Evolutionary conservation across 2,113 vertebrate genomes (phyloP), one percentile per base, ranked within the genome.

Genomic region (Chamaetylas fuelleborni): DNA sequence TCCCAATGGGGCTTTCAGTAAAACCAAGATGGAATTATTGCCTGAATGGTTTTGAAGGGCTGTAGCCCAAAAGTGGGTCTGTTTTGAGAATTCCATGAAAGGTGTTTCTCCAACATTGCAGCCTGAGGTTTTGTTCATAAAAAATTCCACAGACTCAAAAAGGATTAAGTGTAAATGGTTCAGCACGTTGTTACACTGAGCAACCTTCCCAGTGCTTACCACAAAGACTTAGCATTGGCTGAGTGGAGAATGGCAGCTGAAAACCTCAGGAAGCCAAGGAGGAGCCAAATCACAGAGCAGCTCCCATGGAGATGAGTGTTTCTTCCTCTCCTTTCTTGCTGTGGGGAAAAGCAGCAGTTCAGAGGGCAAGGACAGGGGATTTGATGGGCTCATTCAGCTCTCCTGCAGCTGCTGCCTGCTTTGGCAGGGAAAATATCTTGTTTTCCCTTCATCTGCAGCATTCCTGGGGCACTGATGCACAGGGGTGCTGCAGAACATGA

Each of bases 401-500:
- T 57, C 23, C 40, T 64, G 74, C 42, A 53, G 78, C 73, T 84
- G 36, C 72, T 76, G 18, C 4, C 1, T 73, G 61, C 12, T 86
- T 31, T 80, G 66, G 57, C 42, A 61, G 42, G 33, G 66, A 48
- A 88, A 57, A 8, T 57, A 34, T 45, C 36, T 14, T 19, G 6
- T 53, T 79, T 36, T 38, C 11, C 50, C 25, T 24, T 40, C 12
- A 31, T 67, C 18, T 3, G 8, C 48, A 53, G 69, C 86, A 43
- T 78, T 76, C 50, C 60, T 51, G 43, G 50, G 51, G 13, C 47
- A 17, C 17, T 4, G 7, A 17, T 5, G 43, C 12, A 18, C 20
- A 14, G 19, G 24, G 18, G 6, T 2, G 7, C 11, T 43, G 60
- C 73, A 87, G 85, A 23, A 48, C 0, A 0, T 11, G 56, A 19